Base-by-base conservation (phyloP, 2,888 invertebrate genomes). In the Gandaritis pyraliata region DNA sequence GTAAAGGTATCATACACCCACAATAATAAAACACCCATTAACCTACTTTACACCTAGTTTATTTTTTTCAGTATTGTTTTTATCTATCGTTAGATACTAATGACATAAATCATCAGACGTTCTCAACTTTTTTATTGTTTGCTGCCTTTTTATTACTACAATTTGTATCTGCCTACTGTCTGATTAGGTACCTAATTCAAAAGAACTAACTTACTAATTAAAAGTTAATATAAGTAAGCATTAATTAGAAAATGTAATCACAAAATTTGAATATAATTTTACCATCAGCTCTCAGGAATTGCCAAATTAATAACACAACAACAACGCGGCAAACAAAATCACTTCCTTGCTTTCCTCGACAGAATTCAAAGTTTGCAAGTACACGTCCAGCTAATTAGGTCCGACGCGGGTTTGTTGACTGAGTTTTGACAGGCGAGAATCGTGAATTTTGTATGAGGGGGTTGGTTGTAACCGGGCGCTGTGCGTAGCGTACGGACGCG, bases 381-480 rank as follows among this genome's bases (percentile, higher is more conserved):
- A 68, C 77, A 68, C 70, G 68, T 70, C 59, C 70, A 72, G 76
- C 75, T 76, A 80, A 80, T 77, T 75, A 78, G 72, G 70, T 72
- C 72, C 76, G 73, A 69, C 71, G 56, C 64, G 74, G 72, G 66
- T 81, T 82, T 81, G 77, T 82, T 75, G 72, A 73, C 68, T 75
- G 77, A 79, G 78, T 85, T 85, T 83, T 82, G 86, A 85, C 79
- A 80, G 77, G 74, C 80, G 81, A 82, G 74, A 80, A 80, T 82
- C 86, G 85, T 83, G 83, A 85, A 83, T 81, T 85, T 83, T 77
- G 80, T 53, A 80, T 81, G 74, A 76, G 76, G 76, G n/a, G 78
- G 73, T 69, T 67, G 72, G 65, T 62, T 49, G 51, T 65, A 68
- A 61, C 58, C 53, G 69, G 47, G 63, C 72, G 73, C 74, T 73